Evolutionary conservation across 2,888 invertebrate species (phyloP).

Genomic region (Barypeithes pellucidus): DNA sequence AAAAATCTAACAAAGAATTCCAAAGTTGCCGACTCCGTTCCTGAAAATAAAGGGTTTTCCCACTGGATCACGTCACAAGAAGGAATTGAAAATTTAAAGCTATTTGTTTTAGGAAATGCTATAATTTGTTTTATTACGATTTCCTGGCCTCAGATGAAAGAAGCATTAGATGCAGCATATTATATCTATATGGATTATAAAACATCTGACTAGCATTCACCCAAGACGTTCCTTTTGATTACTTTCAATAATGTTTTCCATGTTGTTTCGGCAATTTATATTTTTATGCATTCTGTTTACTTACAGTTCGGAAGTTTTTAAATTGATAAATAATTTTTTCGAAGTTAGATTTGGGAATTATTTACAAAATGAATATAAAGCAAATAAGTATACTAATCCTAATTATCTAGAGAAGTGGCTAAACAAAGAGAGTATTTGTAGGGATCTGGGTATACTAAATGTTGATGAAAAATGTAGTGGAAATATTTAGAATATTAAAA

Average conservation of each 20-base stretch:
- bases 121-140: conserved; percentile 81
- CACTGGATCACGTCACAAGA: conserved; percentile 73
- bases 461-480: not conserved
- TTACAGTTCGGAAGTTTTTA: conserved; percentile 82
- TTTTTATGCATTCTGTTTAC: conserved; percentile 80
- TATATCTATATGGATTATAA: conserved; percentile 36
- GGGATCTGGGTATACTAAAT: not conserved
- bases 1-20: not conserved
- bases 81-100: conserved; percentile 83
- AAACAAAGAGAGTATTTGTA: conserved; percentile 3
- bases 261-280: conserved; percentile 77
- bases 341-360: conserved; percentile 80
- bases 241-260: conserved; percentile 75
- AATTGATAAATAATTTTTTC: conserved; percentile 83
- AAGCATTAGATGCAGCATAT: conserved; percentile 72
- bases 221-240: no score
- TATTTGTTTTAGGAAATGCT: conserved; percentile 87
- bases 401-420: conserved; percentile 31
- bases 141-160: conserved; percentile 82
- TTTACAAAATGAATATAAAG: conserved; percentile 70
- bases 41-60: conserved; percentile 65
- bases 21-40: conserved; percentile 59
- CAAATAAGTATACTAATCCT: conserved; percentile 59
- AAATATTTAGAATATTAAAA: no score
- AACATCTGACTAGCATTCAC: not conserved